phyloP scores from a whole-genome alignment of 2,113 vertebrate genomes.

The Coreoperca whiteheadi region DNA sequence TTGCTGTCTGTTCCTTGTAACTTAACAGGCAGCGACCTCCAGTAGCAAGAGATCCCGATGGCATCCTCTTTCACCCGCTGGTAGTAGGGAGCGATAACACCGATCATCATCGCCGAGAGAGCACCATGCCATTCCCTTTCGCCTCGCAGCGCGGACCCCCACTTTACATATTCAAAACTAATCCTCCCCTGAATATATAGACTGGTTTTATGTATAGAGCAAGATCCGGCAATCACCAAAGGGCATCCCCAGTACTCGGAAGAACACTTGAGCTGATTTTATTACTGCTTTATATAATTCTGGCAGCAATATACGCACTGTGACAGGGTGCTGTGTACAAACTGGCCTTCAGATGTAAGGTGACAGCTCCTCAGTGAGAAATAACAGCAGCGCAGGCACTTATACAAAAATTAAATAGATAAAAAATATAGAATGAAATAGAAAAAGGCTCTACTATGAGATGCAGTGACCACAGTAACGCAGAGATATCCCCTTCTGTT shows the following conservation, averaged over 20 bases:
- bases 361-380: slow-evolving; percentile 89
- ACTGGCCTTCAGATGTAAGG: slow-evolving; percentile 90
- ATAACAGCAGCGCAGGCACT: slow-evolving; percentile 85
- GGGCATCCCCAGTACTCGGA: slow-evolving; percentile 88
- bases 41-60: slow-evolving; percentile 84
- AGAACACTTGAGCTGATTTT: slow-evolving; percentile 93
- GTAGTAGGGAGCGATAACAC: slow-evolving; percentile 63
- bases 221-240: slow-evolving; percentile 89
- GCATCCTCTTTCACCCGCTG: slow-evolving; percentile 74
- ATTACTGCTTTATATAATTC: slow-evolving; percentile 93
- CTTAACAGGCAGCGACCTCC: slow-evolving; percentile 63
- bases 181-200: slow-evolving; percentile 89
- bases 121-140: slow-evolving; percentile 77
- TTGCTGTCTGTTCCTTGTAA: slow-evolving; percentile 62
- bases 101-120: slow-evolving; percentile 35
- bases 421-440: slow-evolving; percentile 51
- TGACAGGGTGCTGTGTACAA: slow-evolving; percentile 86
- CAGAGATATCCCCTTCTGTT: slow-evolving; percentile 6
- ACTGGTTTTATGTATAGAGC: slow-evolving; percentile 91
- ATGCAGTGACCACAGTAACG: slow-evolving; percentile 36
- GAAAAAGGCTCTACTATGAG: slow-evolving; percentile 9
- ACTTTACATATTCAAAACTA: slow-evolving; percentile 95
- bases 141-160: slow-evolving; percentile 81
- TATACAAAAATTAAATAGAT: slow-evolving; percentile 75
- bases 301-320: slow-evolving; percentile 85